A percentile compares a stretch with the other conserved stretches of the same genome.
Evolutionary conservation across 2,113 vertebrate genomes (phyloP).

Genomic region (Rynchops niger): DNA sequence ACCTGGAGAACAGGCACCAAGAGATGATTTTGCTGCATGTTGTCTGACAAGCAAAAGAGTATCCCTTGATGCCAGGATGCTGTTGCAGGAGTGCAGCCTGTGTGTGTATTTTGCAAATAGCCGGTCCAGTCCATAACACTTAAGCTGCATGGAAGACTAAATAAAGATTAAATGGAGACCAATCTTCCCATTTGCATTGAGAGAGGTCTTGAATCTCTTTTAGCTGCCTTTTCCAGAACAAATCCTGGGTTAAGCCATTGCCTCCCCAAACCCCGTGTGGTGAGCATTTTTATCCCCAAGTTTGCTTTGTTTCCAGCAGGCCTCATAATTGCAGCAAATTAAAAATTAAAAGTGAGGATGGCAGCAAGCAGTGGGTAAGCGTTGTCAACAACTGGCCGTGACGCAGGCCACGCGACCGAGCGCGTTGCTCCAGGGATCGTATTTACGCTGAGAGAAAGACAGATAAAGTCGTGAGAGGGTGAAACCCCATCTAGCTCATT

Average conservation of each 20-base stretch:
- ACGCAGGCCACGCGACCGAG: fast-evolving
- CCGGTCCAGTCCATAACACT: not conserved
- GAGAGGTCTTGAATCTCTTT: not conserved
- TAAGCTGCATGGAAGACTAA: not conserved
- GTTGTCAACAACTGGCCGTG: not conserved
- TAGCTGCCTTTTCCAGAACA: not conserved
- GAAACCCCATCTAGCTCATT: not conserved
- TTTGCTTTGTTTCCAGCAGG: not conserved
- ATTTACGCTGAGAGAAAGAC: not conserved
- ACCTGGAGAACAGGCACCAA: not conserved
- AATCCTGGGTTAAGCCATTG: not conserved
- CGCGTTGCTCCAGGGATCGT: fast-evolving
- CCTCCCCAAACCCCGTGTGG: not conserved
- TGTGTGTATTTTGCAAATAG: not conserved
- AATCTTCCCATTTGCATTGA: not conserved
- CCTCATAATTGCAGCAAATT: conserved; percentile 2
- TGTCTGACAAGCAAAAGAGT: not conserved
- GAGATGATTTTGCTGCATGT: not conserved
- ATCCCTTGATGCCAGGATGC: not conserved
- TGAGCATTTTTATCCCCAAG: not conserved
- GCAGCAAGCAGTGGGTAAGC: not conserved
- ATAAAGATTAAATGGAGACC: not conserved
- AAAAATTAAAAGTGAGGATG: not conserved
- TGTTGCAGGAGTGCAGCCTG: not conserved
- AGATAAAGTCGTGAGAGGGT: fast-evolving